Conservation (phyloP, 1,140 invertebrate species). For the Antheraea pernyi region DNA sequence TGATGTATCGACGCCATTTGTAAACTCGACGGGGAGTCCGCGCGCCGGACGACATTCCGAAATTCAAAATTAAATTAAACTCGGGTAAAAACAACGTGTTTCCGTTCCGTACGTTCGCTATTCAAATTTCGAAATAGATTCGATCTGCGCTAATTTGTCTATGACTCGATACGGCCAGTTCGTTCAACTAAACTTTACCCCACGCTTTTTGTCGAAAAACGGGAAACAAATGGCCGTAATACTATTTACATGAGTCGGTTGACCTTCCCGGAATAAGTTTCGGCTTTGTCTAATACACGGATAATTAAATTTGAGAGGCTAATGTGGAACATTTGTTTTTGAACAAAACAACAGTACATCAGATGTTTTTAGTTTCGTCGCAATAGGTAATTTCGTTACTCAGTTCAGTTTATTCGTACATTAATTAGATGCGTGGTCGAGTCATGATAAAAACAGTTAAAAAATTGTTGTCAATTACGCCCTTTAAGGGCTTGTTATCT, state of each 20-base stretch:
- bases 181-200: not conserved
- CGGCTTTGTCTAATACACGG: constrained; percentile 37
- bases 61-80: constrained; percentile 75
- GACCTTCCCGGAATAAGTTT: constrained; percentile 24
- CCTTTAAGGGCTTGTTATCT: constrained; percentile 25
- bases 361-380: constrained; percentile 20
- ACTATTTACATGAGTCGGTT: constrained; percentile 9
- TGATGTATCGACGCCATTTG: constrained; percentile 76
- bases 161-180: constrained; percentile 41
- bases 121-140: constrained; percentile 66
- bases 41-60: constrained; percentile 62
- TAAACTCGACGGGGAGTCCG: constrained; percentile 63
- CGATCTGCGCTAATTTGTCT: constrained; percentile 75
- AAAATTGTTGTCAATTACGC: constrained; percentile 29
- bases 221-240: constrained; percentile 8
- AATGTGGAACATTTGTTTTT: constrained; percentile 52
- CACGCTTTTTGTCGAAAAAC: constrained; percentile 1
- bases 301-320: constrained; percentile 54
- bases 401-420: constrained; percentile 15
- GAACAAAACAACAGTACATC: constrained; percentile 26
- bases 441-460: constrained; percentile 25
- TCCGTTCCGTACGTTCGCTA: constrained; percentile 54
- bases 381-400: constrained; percentile 24
- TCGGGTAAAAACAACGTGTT: constrained; percentile 72
- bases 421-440: constrained; percentile 22